phyloP scores from a whole-genome alignment of 2,797 vertebrate genomes.

The Carduelis carduelis region DNA sequence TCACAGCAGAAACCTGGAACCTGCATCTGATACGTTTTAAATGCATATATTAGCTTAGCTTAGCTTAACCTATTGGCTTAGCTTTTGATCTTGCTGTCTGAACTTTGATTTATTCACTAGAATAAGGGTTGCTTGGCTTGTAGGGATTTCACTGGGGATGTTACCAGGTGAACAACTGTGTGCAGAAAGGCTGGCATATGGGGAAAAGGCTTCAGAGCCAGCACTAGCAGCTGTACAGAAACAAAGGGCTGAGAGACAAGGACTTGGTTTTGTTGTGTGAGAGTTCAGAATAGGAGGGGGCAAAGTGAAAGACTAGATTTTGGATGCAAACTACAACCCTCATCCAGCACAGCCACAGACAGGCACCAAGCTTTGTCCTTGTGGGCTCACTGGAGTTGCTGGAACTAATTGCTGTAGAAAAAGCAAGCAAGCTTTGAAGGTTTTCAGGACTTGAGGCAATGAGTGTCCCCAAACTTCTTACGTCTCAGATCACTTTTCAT shows the following conservation, averaged over 20 bases:
- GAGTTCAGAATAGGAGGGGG: neutral
- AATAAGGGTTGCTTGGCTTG: neutral
- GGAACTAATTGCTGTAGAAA: neutral
- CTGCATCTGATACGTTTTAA: neutral
- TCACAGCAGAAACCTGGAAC: neutral
- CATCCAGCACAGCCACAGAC: fast-evolving
- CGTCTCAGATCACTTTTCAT: neutral
- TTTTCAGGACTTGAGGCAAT: neutral
- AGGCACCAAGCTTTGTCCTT: neutral
- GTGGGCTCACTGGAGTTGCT: neutral
- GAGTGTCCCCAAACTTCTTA: neutral
- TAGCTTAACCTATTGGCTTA: neutral
- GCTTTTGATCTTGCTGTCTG: neutral
- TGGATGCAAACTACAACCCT: neutral
- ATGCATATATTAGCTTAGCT: neutral
- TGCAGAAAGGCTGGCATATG: neutral
- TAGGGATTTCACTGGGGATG: neutral
- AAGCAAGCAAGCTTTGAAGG: neutral
- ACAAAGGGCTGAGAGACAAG: neutral
- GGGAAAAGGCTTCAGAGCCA: neutral
- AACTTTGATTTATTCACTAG: neutral
- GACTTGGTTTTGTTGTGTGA: neutral
- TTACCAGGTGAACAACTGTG: neutral
- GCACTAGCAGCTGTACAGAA: neutral
- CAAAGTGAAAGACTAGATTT: neutral